Evolutionary conservation across 2,797 vertebrate species (phyloP).

Genomic region (Amniataba percoides): DNA sequence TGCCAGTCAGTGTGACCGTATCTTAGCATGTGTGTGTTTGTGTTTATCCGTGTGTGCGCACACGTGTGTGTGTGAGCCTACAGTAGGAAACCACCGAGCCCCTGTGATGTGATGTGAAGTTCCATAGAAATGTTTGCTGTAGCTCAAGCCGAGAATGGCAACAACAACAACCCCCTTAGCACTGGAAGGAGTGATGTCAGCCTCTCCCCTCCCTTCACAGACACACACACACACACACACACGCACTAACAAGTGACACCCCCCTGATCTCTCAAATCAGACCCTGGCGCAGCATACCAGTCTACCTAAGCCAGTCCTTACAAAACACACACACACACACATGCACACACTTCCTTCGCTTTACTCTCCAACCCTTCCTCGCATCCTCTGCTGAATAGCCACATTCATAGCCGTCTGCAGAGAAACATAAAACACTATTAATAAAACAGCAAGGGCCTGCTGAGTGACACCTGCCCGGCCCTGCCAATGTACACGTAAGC

Average conservation of each 20-base stretch:
- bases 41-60: slow-evolving; percentile 15
- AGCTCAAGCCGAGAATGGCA: slow-evolving; percentile 70
- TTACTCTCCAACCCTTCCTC: slow-evolving; percentile 54
- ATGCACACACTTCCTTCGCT: slow-evolving; percentile 60
- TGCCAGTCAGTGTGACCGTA: not conserved
- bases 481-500: slow-evolving; percentile 71
- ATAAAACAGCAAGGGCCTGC: slow-evolving; percentile 72
- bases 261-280: slow-evolving; percentile 76
- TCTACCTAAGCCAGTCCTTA: slow-evolving; percentile 47
- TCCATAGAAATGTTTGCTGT: slow-evolving; percentile 62
- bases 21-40: not conserved
- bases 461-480: slow-evolving; percentile 75
- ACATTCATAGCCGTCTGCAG: slow-evolving; percentile 74
- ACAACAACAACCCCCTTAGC: slow-evolving; percentile 78
- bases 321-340: slow-evolving; percentile 39
- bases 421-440: slow-evolving; percentile 74
- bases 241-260: slow-evolving; percentile 47
- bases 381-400: slow-evolving; percentile 65
- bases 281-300: slow-evolving; percentile 63
- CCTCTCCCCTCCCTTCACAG: slow-evolving; percentile 46
- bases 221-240: slow-evolving; percentile 24
- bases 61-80: slow-evolving; percentile 18
- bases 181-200: slow-evolving; percentile 86
- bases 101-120: slow-evolving; percentile 72
- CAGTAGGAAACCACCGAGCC: slow-evolving; percentile 69